Evolutionary conservation across 2,113 vertebrate genomes (phyloP).

Genomic region (Irena cyanogastra): DNA sequence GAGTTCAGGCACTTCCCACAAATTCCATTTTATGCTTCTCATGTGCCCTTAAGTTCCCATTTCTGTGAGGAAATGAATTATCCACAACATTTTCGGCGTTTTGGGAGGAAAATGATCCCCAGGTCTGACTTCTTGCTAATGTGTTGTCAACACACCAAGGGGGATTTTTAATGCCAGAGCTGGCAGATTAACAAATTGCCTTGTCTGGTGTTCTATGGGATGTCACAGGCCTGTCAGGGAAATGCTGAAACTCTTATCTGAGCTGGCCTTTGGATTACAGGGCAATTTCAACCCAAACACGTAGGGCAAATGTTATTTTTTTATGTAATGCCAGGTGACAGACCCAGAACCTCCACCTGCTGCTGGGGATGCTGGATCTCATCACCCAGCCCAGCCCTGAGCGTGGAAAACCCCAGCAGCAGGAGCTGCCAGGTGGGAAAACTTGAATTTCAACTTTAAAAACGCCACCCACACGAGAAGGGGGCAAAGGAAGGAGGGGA

Average conservation of each 20-base stretch:
- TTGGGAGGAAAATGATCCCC: background rate
- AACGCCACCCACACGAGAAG: background rate
- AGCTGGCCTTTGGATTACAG: background rate
- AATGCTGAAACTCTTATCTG: background rate
- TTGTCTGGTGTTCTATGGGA: background rate
- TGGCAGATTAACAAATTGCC: conserved; percentile 61
- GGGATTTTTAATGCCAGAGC: background rate
- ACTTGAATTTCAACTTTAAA: background rate
- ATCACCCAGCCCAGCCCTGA: background rate
- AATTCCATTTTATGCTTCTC: conserved; percentile 49
- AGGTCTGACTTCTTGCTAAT: conserved; percentile 3
- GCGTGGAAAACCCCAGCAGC: background rate
- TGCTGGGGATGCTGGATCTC: background rate
- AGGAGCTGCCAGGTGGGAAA: background rate
- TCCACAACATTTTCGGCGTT: background rate
- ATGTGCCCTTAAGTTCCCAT: conserved; percentile 47
- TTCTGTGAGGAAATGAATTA: conserved; percentile 52
- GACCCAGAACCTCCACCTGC: background rate
- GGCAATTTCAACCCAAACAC: background rate
- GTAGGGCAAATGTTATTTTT: background rate
- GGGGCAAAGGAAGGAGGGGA: too few species aligned
- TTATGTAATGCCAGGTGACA: background rate
- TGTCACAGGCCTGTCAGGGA: conserved; percentile 13
- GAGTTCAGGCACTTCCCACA: conserved; percentile 14
- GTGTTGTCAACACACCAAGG: conserved; percentile 19